These are phyloP conservation scores for Auanema freiburgensis DNA, from an alignment of 2,888 invertebrate genomes.

Conservation along the genomic window DNA sequence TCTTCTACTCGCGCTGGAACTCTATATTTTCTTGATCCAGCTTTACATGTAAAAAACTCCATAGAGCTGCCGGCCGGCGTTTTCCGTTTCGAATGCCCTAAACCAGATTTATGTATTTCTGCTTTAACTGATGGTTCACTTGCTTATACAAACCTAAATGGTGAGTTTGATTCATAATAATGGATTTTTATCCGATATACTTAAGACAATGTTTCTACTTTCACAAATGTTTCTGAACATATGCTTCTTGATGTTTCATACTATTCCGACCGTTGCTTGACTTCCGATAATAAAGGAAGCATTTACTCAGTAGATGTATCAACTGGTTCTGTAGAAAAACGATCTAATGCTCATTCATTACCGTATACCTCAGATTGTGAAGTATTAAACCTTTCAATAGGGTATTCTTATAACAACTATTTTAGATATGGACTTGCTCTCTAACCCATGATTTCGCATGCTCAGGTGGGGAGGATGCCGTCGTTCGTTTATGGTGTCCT, in stretches of 20 bases:
- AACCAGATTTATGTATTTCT: slow-evolving; percentile 25
- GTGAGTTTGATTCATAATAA: slow-evolving; percentile 5
- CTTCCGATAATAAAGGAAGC: slow-evolving; percentile 32
- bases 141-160: neutral
- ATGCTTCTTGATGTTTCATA: slow-evolving; percentile 39
- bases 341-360: neutral
- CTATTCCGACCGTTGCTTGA: slow-evolving; percentile 20
- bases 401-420: neutral
- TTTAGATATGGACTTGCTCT: slow-evolving; percentile 29
- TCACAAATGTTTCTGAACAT: slow-evolving; percentile 27
- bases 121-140: slow-evolving; percentile 40
- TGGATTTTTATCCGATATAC: neutral
- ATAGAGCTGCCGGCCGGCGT: slow-evolving; percentile 31
- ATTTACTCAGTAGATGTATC: slow-evolving; percentile 3
- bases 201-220: slow-evolving; percentile 6
- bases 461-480: slow-evolving; percentile 36
- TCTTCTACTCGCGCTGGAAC: slow-evolving; percentile 27
- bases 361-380: neutral
- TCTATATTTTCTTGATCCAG: slow-evolving; percentile 20
- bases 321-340: slow-evolving; percentile 7
- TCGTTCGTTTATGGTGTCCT: slow-evolving; percentile 30
- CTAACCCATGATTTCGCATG: slow-evolving; percentile 21
- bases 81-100: slow-evolving; percentile 42
- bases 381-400: neutral
- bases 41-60: slow-evolving; percentile 3